A percentile compares a stretch with the other conserved stretches of the same genome.
Conservation (phyloP, 2,888 invertebrate species). For the Lepidochitona cinerea region DNA sequence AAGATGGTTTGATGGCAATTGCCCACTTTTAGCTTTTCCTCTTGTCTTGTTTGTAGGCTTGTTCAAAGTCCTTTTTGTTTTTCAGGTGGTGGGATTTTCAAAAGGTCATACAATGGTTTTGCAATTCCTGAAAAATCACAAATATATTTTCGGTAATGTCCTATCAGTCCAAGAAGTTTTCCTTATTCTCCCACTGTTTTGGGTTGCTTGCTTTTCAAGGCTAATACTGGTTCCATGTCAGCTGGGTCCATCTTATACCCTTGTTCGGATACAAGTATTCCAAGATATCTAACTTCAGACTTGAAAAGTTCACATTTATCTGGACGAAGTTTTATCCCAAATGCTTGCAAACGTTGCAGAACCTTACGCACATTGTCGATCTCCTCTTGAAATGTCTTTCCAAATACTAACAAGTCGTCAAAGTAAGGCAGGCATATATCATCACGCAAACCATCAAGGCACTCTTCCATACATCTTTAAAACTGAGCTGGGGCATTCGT, state of each 20-base stretch:
- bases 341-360: neutral
- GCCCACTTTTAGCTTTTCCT: constrained; percentile 12
- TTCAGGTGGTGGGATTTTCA: neutral
- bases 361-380: constrained; percentile 5
- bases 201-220: neutral
- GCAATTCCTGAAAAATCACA: constrained; percentile 1
- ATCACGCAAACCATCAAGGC: constrained; percentile 11
- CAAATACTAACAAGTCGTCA: constrained; percentile 9
- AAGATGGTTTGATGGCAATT: neutral
- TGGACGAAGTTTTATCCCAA: neutral
- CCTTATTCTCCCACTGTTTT: constrained; percentile 4
- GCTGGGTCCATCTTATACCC: neutral
- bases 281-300: constrained; percentile 2
- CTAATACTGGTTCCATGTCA: neutral
- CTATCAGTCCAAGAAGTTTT: constrained; percentile 7
- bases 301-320: neutral
- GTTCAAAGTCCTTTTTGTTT: neutral
- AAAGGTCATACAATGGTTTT: constrained; percentile 10
- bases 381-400: constrained; percentile 9
- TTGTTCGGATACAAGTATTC: constrained; percentile 1
- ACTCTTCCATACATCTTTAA: constrained; percentile 15
- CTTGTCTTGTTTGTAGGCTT: neutral
- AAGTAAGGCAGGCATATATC: constrained; percentile 18
- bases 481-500: constrained; percentile 19
- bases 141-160: neutral